Conservation (phyloP, 2,797 vertebrate species). For the Petrocephalus sullivani region DNA sequence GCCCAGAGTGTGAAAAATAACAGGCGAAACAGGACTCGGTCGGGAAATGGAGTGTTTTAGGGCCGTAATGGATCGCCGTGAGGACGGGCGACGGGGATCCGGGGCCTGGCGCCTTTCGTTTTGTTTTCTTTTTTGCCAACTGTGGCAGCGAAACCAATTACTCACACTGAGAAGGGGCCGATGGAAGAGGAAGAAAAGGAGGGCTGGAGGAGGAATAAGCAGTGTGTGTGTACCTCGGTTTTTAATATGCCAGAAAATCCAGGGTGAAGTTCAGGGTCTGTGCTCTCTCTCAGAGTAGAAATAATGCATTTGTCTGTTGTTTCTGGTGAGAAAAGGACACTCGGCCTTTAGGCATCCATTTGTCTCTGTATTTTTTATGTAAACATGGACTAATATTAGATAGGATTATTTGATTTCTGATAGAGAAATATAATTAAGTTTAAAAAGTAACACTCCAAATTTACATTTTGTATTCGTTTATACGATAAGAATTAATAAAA, state of each 20-base stretch:
- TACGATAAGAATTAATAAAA: background rate
- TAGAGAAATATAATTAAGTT: background rate
- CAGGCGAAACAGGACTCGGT: constrained; percentile 22
- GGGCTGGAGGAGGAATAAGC: background rate
- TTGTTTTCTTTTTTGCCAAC: constrained; percentile 38
- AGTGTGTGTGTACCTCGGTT: background rate
- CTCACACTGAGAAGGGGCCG: background rate
- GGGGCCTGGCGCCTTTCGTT: constrained; percentile 31
- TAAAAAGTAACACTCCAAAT: background rate
- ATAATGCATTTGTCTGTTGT: background rate
- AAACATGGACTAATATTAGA: background rate
- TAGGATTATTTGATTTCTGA: background rate
- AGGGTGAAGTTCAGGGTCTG: background rate
- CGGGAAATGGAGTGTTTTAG: constrained; percentile 32
- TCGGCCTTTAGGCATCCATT: background rate
- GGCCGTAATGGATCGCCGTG: constrained; percentile 29
- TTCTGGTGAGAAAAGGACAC: background rate
- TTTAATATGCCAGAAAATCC: background rate
- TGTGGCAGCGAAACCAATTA: constrained; percentile 41
- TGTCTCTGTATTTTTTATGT: background rate
- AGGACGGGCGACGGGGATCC: constrained; percentile 24
- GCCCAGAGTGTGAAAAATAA: constrained; percentile 15
- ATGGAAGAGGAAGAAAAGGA: background rate
- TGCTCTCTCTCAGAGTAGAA: background rate
- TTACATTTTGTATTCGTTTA: background rate